Base-by-base conservation (phyloP, 2,113 vertebrate genomes). In the Micronisus gabar region DNA sequence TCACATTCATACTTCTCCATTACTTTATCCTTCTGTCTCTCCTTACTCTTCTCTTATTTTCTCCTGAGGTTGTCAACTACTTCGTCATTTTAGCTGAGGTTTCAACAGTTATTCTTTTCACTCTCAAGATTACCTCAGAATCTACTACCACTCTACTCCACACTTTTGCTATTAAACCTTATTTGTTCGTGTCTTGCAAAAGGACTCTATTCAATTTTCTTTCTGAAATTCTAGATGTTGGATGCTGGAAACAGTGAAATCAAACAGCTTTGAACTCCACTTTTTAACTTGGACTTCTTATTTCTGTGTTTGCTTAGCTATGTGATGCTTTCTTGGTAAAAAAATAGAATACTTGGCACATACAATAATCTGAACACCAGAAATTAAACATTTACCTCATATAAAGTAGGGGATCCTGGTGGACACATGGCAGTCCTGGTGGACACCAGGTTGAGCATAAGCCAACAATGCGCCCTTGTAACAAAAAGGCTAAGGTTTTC, bases 381-480 rank as follows among this genome's bases (percentile, higher is more conserved):
- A 73, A 87, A 81, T 61, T 41, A 68, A 80, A 81, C 7, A 6
- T 52, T 38, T 70, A 22, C 9, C 10, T 81, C 10, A 41, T 29
- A 32, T 26, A 36, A 74, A 56, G n/a, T 29, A 85, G 55, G 8
- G 2, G 10, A 73, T 86, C 4, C 30, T 58, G 59, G 30, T 45
- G 50, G 36, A 32, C 22, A 32, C 16, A 21, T 14, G 6, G 25
- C 8, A 15, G 14, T 72, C 14, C 15, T 52, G 10, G 27, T 34
- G 40, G 22, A 56, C 18, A n/a, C 3, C 12, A 40, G 26, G 13
- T 7, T 78, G 20, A 59, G 18, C 18, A 20, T 70, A 14, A 56
- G 5, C 14, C 7, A 66, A 40, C 4, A 43, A 17, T 17, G 3
- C 0, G 1, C 15, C 5, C 7, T 78, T 61, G 13, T 8, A 58